Percentiles rank a stretch among this genome's conserved stretches.
These are phyloP conservation scores for Podocnemis expansa DNA, from an alignment of 2,113 vertebrate species.

Conservation along the genomic window DNA sequence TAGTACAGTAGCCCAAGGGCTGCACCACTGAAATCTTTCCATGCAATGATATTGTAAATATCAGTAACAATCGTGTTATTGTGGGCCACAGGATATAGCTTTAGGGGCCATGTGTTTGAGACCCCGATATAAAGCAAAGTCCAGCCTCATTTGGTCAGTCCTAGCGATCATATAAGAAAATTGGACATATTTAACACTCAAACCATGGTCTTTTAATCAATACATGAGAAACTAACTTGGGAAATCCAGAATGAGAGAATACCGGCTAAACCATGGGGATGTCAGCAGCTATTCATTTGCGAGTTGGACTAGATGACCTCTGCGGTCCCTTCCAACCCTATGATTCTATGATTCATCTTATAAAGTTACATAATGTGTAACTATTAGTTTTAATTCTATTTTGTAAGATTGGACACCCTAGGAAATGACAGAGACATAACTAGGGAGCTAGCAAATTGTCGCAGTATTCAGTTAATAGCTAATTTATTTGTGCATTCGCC, in stretches of 20 bases:
- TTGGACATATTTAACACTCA: background rate
- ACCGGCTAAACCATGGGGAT: background rate
- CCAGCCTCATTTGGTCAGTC: background rate
- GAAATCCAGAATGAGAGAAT: background rate
- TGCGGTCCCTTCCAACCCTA: too few species aligned
- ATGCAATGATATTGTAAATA: too few species aligned
- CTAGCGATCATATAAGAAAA: background rate
- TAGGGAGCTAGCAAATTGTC: background rate
- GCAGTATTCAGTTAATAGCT: background rate
- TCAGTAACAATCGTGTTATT: too few species aligned
- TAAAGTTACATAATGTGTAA: background rate
- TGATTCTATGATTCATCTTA: too few species aligned
- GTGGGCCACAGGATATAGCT: too few species aligned
- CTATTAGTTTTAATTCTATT: background rate
- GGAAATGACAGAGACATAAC: background rate
- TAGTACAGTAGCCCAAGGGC: too few species aligned
- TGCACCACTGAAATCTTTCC: too few species aligned
- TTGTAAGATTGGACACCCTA: background rate
- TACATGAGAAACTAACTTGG: background rate
- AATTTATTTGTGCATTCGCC: rapidly evolving
- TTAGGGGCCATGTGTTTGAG: too few species aligned
- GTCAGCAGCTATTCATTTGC: slow-evolving; percentile 11
- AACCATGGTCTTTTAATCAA: background rate
- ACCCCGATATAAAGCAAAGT: background rate
- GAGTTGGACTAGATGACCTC: too few species aligned